These are phyloP conservation scores for Prolemur simus DNA, from an alignment of 2,113 vertebrate species.

Conservation along the genomic window DNA sequence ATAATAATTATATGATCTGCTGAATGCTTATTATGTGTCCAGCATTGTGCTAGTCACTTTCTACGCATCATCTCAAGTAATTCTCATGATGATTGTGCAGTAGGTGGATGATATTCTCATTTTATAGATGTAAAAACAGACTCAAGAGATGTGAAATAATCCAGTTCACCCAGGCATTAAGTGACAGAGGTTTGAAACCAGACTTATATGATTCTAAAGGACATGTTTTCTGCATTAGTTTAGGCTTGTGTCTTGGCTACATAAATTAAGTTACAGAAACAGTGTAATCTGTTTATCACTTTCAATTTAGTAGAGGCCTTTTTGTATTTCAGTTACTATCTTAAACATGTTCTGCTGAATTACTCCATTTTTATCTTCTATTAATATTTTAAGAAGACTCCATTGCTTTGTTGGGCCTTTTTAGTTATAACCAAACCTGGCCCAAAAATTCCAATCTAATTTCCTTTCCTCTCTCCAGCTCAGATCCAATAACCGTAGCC, in stretches of 20 bases:
- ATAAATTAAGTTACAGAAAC: not conserved
- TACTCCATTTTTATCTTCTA: not conserved
- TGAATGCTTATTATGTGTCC: not conserved
- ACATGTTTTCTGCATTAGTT: not conserved
- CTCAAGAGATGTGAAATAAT: not conserved
- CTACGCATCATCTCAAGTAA: not conserved
- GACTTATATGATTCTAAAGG: not conserved
- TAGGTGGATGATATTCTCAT: not conserved
- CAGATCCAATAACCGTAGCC: not conserved
- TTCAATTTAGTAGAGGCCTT: not conserved
- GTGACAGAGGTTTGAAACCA: not conserved
- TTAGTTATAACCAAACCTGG: not conserved
- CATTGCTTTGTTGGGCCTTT: not conserved
- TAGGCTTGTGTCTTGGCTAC: not conserved
- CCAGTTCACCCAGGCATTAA: not conserved
- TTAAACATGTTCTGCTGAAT: not conserved
- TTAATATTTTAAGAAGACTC: conserved; percentile 8
- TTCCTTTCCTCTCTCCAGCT: not conserved
- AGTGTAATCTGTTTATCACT: not conserved
- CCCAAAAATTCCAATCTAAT: not conserved
- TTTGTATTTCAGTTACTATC: not conserved
- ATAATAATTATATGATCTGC: not conserved
- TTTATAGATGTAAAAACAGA: not conserved
- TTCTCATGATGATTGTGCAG: not conserved
- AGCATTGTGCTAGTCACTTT: not conserved